Base-by-base conservation (phyloP, 92 coral and sea anemone genomes). In the Porites divaricata region DNA sequence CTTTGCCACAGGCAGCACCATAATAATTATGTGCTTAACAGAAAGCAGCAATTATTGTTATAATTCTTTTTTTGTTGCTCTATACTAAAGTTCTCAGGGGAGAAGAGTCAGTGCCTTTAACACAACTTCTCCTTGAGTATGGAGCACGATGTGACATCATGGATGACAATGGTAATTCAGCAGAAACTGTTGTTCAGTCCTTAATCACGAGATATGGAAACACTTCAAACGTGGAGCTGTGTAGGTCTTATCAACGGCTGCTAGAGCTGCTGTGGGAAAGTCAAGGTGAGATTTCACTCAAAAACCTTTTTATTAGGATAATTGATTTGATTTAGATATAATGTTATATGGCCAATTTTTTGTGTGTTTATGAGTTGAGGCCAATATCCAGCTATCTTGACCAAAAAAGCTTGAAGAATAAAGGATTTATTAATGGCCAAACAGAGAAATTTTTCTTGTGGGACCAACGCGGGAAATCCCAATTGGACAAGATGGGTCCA, bases 61-160 rank as follows among this genome's bases (percentile, higher is more conserved):
- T 54, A 70, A 41, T 41, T 50, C 6, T n/a, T 54, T 10, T 19
- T 72, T 45, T 6, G 0, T 62, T 35, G 70, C 81, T 28, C 45
- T 35, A 3, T 35, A 35, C 68, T 80, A 20, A 54, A 94, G 98
- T 92, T 17, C 80, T 94, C 7, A 87, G 89, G 45, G 94, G 98
- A 1, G 95, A 92, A 78, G 95, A 94, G 72, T 84, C 91, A 9
- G 93, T 87, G 69, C 81, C 91, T 14, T 65, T 95, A 56, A 76
- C 94, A 14, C 80, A 90, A 69, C 91, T 94, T 62, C 75, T 96
- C 24, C 87, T 92, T 62, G 98, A 92, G 84, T 96, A 96, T 84
- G 98, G 98, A 22, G 98, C 98, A 16, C 79, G 91, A 8, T 84
- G 90, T 72, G 92, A 89, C 48, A 81, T 94, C 10, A 57, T 79